These are phyloP conservation scores for Fulmarus glacialis DNA, from an alignment of 2,113 vertebrate species.

Conservation along the genomic window DNA sequence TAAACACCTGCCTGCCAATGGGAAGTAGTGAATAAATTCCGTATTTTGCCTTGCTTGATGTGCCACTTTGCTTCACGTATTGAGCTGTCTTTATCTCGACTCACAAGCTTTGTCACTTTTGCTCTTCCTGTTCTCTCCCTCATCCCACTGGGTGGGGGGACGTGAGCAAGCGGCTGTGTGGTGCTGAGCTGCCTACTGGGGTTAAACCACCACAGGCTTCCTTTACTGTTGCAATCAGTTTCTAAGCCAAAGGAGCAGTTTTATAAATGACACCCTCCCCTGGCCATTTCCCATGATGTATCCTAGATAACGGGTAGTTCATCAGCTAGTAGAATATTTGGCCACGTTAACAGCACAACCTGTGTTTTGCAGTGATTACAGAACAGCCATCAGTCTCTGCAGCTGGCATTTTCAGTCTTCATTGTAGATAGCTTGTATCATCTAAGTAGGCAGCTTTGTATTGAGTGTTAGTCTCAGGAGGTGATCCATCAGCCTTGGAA, in stretches of 20 bases:
- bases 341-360: background rate
- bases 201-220: background rate
- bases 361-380: background rate
- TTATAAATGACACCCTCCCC: background rate
- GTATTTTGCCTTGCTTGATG: background rate
- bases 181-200: background rate
- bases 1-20: background rate
- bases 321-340: background rate
- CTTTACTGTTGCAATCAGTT: background rate
- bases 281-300: background rate
- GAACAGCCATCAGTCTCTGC: background rate
- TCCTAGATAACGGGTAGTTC: background rate
- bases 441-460: background rate
- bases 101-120: background rate
- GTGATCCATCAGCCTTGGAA: background rate
- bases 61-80: background rate
- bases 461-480: background rate
- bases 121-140: background rate
- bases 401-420: background rate
- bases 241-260: background rate
- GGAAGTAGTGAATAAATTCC: background rate
- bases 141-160: too few species aligned
- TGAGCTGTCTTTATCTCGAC: background rate
- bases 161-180: accelerated
- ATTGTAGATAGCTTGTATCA: background rate